Evolutionary conservation across 1,140 invertebrate genomes (phyloP).

Genomic region (Drosophila ironensis): DNA sequence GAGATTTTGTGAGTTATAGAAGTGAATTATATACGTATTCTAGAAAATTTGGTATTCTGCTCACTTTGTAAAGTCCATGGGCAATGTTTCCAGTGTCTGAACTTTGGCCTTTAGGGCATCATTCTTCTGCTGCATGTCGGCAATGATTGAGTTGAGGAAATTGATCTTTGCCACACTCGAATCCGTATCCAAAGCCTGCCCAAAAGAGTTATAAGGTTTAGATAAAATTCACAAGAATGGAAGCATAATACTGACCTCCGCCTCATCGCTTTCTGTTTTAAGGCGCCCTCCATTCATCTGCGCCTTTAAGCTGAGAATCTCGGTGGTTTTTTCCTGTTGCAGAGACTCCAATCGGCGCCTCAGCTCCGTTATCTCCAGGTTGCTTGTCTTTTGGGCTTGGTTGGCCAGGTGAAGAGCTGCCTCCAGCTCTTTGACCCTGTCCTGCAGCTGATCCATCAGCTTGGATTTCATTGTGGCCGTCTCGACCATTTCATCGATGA

Average conservation of each 20-base stretch:
- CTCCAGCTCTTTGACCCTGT: slow-evolving; percentile 46
- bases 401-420: slow-evolving; percentile 20
- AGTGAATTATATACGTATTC: too few species aligned
- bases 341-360: slow-evolving; percentile 48
- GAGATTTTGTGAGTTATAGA: too few species aligned
- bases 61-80: slow-evolving; percentile 79
- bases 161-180: slow-evolving; percentile 86
- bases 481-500: slow-evolving; percentile 77
- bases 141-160: slow-evolving; percentile 97
- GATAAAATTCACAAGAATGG: background rate
- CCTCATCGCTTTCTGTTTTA: background rate
- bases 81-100: slow-evolving; percentile 89
- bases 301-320: slow-evolving; percentile 49
- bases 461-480: slow-evolving; percentile 24
- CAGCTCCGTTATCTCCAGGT: slow-evolving; percentile 41
- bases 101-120: slow-evolving; percentile 90
- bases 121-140: slow-evolving; percentile 96
- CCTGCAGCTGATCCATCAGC: slow-evolving; percentile 43
- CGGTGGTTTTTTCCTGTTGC: slow-evolving; percentile 51
- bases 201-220: background rate
- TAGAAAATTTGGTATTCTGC: too few species aligned
- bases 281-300: slow-evolving; percentile 35
- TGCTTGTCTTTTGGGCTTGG: slow-evolving; percentile 37
- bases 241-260: slow-evolving; percentile 46
- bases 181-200: slow-evolving; percentile 49